phyloP scores from a whole-genome alignment of 2,113 vertebrate species.

The Gymnocephalus cernua region DNA sequence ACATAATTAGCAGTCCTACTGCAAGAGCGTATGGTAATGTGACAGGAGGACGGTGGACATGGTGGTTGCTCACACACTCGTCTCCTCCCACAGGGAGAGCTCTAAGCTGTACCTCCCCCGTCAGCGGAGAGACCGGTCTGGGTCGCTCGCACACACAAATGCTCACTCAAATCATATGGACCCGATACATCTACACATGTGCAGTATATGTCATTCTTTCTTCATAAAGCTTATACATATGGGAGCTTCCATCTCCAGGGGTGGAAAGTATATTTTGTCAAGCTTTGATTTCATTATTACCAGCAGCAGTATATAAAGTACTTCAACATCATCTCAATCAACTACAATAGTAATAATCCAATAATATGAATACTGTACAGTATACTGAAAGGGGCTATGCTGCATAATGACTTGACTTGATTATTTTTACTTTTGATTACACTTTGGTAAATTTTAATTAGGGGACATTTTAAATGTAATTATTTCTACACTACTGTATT shows the following conservation, averaged over 20 bases:
- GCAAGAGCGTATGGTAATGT: conserved; percentile 77
- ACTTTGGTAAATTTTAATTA: neutral
- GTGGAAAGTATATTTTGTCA: neutral
- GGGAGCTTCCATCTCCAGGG: neutral
- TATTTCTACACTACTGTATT: neutral
- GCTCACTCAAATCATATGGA: conserved; percentile 7
- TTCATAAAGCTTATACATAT: neutral
- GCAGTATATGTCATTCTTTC: neutral
- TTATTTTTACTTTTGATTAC: neutral
- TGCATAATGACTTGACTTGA: neutral
- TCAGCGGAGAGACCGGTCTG: conserved; percentile 4
- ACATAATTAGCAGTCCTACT: conserved; percentile 75
- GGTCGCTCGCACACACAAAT: conserved; percentile 33
- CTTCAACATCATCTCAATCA: neutral
- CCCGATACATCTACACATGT: neutral
- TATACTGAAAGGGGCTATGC: neutral
- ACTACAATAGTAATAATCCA: neutral
- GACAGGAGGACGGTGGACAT: conserved; percentile 72
- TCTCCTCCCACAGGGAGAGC: conserved; percentile 38
- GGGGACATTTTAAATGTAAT: neutral
- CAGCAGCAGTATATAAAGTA: neutral
- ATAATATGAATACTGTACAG: neutral
- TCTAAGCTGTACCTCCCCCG: conserved; percentile 5
- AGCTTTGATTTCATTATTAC: neutral
- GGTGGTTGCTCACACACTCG: conserved; percentile 59